Percentiles rank a stretch among this genome's conserved stretches.
Evolutionary conservation across 92 coral and sea anemone species (phyloP).

Genomic region (Chrysogorgia sp.): DNA sequence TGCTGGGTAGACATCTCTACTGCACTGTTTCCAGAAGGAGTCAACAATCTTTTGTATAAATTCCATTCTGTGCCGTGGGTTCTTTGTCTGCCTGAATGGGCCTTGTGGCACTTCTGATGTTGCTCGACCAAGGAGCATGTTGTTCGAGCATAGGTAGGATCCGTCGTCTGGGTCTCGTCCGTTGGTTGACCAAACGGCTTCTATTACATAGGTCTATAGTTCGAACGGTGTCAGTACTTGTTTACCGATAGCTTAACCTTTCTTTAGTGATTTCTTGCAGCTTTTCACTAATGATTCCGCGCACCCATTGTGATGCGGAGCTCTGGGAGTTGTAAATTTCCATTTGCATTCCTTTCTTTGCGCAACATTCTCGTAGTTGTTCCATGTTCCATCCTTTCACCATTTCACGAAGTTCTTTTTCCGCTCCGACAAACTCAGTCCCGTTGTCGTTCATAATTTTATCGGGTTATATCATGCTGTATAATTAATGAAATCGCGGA

Average conservation of each 20-base stretch:
- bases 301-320: background rate
- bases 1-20: constrained; percentile 48
- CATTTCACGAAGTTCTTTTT: background rate
- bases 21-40: constrained; percentile 65
- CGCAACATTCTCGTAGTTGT: no score
- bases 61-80: constrained; percentile 50
- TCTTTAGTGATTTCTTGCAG: background rate
- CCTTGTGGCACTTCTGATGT: no score
- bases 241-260: background rate
- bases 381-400: background rate
- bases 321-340: background rate
- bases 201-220: background rate
- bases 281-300: background rate
- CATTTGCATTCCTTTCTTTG: background rate
- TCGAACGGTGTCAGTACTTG: background rate
- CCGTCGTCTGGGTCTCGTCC: background rate
- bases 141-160: background rate
- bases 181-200: background rate
- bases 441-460: no score
- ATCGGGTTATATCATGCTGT: no score
- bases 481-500: no score
- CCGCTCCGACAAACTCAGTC: background rate
- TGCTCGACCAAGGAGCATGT: background rate
- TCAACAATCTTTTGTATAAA: constrained; percentile 53
- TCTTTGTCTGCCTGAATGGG: no score